A percentile compares a stretch with the other conserved stretches of the same genome.
Evolutionary conservation across 2,113 vertebrate genomes (phyloP).

Genomic region (Enhydra lutris): DNA sequence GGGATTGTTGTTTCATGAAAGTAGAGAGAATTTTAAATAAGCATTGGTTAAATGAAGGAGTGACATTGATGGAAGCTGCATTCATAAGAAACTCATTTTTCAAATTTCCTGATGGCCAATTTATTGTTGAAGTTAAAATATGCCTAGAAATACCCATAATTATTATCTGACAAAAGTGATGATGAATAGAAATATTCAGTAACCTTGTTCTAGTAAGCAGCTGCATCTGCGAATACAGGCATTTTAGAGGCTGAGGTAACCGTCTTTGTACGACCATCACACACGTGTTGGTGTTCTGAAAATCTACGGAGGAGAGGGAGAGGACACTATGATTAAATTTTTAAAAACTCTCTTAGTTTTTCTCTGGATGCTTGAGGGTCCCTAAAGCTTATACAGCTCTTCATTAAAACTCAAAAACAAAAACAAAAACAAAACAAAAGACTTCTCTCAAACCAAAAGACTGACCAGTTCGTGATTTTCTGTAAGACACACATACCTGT

Average conservation of each 20-base stretch:
- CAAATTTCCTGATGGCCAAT: background rate
- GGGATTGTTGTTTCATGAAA: constrained; percentile 25
- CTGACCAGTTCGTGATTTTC: background rate
- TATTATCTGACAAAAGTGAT: background rate
- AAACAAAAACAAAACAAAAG: background rate
- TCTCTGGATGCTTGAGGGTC: background rate
- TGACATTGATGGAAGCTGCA: constrained; percentile 1
- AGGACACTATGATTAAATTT: background rate
- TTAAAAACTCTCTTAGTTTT: background rate
- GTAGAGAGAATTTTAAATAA: constrained; percentile 38
- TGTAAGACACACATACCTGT: background rate
- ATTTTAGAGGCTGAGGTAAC: background rate
- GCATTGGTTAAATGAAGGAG: background rate
- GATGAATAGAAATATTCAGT: background rate
- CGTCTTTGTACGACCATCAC: background rate
- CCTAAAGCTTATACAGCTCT: background rate
- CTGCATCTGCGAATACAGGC: rapidly evolving
- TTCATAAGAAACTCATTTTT: background rate
- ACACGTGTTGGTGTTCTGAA: background rate
- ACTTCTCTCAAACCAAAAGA: background rate
- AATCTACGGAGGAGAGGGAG: background rate
- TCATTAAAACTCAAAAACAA: background rate
- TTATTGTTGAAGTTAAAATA: background rate
- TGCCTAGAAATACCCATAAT: background rate
- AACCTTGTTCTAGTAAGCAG: background rate